Evolutionary conservation across 2,113 vertebrate species (phyloP), one percentile per base, ranked within the genome.

Genomic region (Promerops cafer): DNA sequence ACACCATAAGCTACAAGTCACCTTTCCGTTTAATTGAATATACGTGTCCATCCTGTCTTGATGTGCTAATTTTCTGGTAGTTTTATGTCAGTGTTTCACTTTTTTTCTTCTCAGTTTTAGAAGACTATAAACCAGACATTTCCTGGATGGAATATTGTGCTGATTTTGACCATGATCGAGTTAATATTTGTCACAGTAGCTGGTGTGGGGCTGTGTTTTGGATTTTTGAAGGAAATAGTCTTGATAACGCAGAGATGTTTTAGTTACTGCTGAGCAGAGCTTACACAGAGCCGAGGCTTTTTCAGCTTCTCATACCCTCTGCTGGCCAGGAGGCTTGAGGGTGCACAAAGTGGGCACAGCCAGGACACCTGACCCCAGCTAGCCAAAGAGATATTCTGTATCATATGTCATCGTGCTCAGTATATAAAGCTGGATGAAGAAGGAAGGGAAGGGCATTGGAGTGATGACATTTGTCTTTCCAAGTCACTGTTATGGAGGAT

Each of bases 151-250:
- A 84, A 47, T 45, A 60, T 44, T n/a, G 19, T n/a, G 47, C 39
- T 61, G 19, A 16, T 15, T 69, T 45, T 37, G 63, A 9, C 63
- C 0, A 0, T 12, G 14, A 18, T 8, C 6, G 23, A 45, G 39
- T 53, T 53, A 52, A 28, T 69, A 26, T 44, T 39, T 69, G 6
- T 28, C 54, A 45, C 27, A 28, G 22, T 27, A 60, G 22, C 15
- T 60, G 8, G 6, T 45, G 30, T 53, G 63, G 23, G 37, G 4
- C 8, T 39, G 16, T 16, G 23, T 53, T 53, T 61, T 24, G 22
- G 18, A 78, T 53, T 78, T 86, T 23, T 45, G 10, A 39, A 28
- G 33, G 47, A 78, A 77, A 45, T 11, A 60, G 8, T 28, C 18
- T 37, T 33, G 22, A 27, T 78, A 69, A 61, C 6, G 10, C 54